These are phyloP conservation scores for Pungitius pungitius DNA, from an alignment of 2,113 vertebrate genomes.

Conservation along the genomic window DNA sequence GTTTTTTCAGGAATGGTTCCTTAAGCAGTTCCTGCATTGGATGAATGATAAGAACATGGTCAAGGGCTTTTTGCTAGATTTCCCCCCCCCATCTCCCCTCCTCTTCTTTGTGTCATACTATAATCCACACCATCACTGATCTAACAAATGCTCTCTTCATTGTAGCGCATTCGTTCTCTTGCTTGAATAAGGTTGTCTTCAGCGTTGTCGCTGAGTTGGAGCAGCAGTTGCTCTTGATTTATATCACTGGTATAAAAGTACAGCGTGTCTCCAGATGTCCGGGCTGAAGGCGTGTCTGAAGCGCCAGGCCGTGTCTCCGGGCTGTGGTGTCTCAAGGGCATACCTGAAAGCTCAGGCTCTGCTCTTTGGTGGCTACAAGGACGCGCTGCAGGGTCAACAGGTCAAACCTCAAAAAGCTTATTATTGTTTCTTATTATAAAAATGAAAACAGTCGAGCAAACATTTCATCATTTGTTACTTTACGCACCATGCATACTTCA, in stretches of 20 bases:
- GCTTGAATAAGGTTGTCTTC: neutral
- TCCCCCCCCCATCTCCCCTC: neutral
- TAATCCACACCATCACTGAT: neutral
- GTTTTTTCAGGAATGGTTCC: neutral
- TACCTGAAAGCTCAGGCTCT: constrained; percentile 88
- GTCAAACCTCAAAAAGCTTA: constrained; percentile 48
- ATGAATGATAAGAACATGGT: neutral
- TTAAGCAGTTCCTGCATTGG: neutral
- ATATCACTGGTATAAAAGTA: constrained; percentile 1
- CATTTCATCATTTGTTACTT: neutral
- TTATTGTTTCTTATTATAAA: neutral
- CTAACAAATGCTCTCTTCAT: neutral
- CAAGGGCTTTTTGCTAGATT: neutral
- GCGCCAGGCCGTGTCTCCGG: constrained; percentile 82
- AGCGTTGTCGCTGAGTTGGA: neutral
- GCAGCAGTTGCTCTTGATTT: neutral
- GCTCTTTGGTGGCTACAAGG: constrained; percentile 89
- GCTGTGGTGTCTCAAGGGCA: constrained; percentile 86
- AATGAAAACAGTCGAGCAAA: neutral
- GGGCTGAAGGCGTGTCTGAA: constrained; percentile 84
- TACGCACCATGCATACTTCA: neutral
- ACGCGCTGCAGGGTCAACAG: constrained; percentile 76
- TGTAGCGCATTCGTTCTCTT: neutral
- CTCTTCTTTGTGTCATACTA: neutral
- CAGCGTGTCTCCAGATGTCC: constrained; percentile 78